Base-by-base conservation (phyloP, 2,113 vertebrate species). In the Daphoenositta chrysoptera region DNA sequence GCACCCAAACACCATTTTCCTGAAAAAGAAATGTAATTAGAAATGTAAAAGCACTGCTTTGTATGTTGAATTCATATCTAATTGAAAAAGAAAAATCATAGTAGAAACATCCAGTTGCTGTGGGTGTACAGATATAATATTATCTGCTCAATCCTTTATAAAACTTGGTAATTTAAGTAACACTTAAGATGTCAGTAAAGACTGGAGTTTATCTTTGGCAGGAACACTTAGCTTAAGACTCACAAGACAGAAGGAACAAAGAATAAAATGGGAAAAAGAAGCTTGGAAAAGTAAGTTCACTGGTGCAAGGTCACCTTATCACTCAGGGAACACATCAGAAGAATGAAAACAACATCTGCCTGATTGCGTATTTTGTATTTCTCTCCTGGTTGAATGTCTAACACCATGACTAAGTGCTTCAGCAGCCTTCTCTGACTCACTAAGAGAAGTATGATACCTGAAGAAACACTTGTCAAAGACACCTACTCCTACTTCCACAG, bases 1-100 rank as follows among this genome's bases (percentile, higher is more conserved):
- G 99, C 58, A 98, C 58, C 99, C 99, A 99, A 85, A 94, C 72
- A 37, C 99, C 99, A 61, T 98, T 97, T 48, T 97, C 97, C 99
- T 99, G 88, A 83, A 97, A 86, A 70, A 93, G 1, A 95, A 65
- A 77, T 24, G 3, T 13, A 65, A 89, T 86, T 57, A 48, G 5
- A 86, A 63, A 47, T 51, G 47, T 57, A 63, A 89, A 76, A 57
- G 27, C 7, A 42, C 21, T 5, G 11, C 11, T 64, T 54, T 22
- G 47, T 39, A 86, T 64, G 22, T 53, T 61, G 58, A 58, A 57
- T 50, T 45, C 2, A 23, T 40, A 69, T 20, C 10, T 31, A 70
- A 30, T 31, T 37, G 5, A 75, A 78, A 73, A 77, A 73, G 19
- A 40, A 70, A 94, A 91, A 80, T 24, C 6, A 42, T 9, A 53